These are phyloP conservation scores for Brenthis hecate DNA, from an alignment of 2,888 invertebrate species.

Conservation along the genomic window DNA sequence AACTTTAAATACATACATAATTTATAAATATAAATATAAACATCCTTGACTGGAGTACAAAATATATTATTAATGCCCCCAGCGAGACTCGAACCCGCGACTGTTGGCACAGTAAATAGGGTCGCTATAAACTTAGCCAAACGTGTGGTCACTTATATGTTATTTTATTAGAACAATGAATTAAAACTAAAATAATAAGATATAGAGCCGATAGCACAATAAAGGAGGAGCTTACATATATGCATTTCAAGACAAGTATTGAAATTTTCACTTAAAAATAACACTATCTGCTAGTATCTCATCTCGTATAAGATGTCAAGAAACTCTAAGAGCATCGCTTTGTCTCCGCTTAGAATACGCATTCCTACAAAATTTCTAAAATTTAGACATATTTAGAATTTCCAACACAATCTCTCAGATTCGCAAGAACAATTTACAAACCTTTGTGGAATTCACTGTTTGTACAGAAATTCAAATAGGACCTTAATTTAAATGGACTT, in stretches of 20 bases:
- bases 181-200: too few species aligned
- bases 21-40: too few species aligned
- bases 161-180: too few species aligned
- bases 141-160: too few species aligned
- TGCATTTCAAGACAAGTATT: neutral
- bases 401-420: too few species aligned
- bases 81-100: too few species aligned
- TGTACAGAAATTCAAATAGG: neutral
- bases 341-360: conserved; percentile 2
- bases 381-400: conserved; percentile 11
- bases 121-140: too few species aligned
- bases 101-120: too few species aligned
- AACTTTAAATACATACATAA: too few species aligned
- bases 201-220: neutral
- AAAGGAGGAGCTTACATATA: neutral
- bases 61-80: too few species aligned
- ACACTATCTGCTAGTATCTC: neutral
- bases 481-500: too few species aligned
- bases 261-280: neutral
- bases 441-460: conserved; percentile 11
- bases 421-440: neutral
- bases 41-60: too few species aligned
- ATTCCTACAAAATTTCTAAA: conserved; percentile 11
- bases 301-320: neutral
- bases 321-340: neutral